Base-by-base conservation (phyloP, 2,888 invertebrate genomes). In the Dione vanillae region DNA sequence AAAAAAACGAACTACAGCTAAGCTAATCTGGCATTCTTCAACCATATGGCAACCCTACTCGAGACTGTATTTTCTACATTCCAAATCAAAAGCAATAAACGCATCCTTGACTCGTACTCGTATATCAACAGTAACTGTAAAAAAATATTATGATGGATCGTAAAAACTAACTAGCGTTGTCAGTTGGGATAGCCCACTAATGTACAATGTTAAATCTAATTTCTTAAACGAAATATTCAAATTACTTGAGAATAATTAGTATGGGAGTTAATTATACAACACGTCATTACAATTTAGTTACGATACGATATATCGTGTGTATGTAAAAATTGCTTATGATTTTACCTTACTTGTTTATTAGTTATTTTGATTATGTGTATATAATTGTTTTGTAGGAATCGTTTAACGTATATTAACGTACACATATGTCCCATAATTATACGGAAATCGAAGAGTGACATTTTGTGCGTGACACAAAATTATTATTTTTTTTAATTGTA, bases 241-340 rank as follows among this genome's bases (percentile, higher is more conserved):
- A 72, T 65, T 61, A 64, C 68, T 69, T 61, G 61, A 49, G 71
- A 52, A 70, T 74, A 74, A 75, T 75, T 74, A 74, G 69, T 61
- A 69, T 70, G 70, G 61, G 64, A 69, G 70, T 56, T 74, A 56
- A 68, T 67, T 69, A 64, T 67, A 64, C 58, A 61, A 71, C 71
- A 59, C 2, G 16, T 12, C 3, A 68, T 73, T 71, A 59, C 40
- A 19, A 12, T 27, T 19, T 40, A 56, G 37, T 56, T 20, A 72
- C 64, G 64, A 66, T 49, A 66, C 62, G 65, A 65, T 37, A n/a
- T 40, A 45, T 61, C 49, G 58, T 16, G 5, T 40, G 6, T 16
- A 16, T 37, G n/a, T 1, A 37, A 11, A 14, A n/a, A 9, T n/a
- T n/a, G 9, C 12, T 14, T 7, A n/a, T 9, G 37, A 56, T 35